Base-by-base conservation (phyloP, 2,888 invertebrate species). In the Dicycla oo region DNA sequence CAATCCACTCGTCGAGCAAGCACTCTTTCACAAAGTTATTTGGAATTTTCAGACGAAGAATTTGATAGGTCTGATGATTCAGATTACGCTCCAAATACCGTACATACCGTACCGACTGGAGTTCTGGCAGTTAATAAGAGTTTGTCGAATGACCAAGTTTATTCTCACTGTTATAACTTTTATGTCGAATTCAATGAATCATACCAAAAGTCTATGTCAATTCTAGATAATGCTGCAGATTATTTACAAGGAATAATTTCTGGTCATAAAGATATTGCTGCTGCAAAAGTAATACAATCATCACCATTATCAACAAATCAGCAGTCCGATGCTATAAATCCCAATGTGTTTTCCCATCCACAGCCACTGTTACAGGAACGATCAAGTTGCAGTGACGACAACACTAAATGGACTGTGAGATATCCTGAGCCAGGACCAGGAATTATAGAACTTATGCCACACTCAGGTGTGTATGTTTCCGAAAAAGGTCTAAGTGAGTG, bases 381-480 rank as follows among this genome's bases (percentile, higher is more conserved):
- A 56, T 3, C 18, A 38, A 20, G 23, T n/a, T 8, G 20, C 20
- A 47, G 10, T 56, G 11, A 40, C 5, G 49, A 68, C 61, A 49
- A 56, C 23, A 18, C 13, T 68, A 75, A 26, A 61, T 75, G 68
- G 74, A 75, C 74, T 18, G 0, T 75, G 10, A 68, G 15, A 30
- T 38, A 75, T 43, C 53, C 69, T 26, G 56, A 56, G 43, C 61
- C 6, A 34, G 49, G 56, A 56, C 34, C 2, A 68, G 74, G 38
- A 3, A 26, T 38, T 26, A 26, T 68, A 38, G 74, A 75, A 23
- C 74, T 75, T 30, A 4, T 62, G 13, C 75, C 74, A 45, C n/a
- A 68, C 5, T 49, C 75, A 18, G 74, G 69, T 13, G 75, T 75
- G 3, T 75, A 75, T 61, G 74, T 75, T 26, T 68, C 68, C 43